A percentile compares a stretch with the other conserved stretches of the same genome.
phyloP scores from a whole-genome alignment of 1,140 invertebrate genomes.

The Pseudomyrmex dendroicus region DNA sequence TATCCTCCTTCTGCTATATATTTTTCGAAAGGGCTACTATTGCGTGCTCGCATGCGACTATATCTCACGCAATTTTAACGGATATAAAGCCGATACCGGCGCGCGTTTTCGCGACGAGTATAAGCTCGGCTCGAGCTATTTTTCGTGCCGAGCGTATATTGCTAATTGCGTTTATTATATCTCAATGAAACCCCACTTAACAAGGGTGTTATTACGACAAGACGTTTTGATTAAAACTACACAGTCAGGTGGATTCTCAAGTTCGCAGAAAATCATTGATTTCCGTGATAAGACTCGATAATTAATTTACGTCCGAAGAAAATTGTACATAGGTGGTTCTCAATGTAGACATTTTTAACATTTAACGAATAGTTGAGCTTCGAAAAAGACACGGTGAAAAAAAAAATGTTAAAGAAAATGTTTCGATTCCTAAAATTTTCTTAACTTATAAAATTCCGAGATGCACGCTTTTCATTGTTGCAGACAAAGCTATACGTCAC shows the following conservation, averaged over 20 bases:
- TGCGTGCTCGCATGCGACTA: conserved; percentile 57
- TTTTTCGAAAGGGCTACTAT: conserved; percentile 32
- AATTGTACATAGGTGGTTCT: not conserved
- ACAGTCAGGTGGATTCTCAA: conserved; percentile 1
- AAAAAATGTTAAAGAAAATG: not conserved
- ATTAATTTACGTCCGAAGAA: conserved; percentile 2
- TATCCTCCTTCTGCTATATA: conserved; percentile 28
- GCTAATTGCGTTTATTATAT: conserved; percentile 54
- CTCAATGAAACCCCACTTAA: conserved; percentile 37
- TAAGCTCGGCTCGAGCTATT: conserved; percentile 38
- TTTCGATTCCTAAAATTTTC: no score
- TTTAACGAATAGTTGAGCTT: not conserved
- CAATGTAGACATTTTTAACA: not conserved
- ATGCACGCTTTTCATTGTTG: no score
- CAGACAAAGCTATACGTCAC: not conserved
- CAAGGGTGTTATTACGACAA: conserved; percentile 37
- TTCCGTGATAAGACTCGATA: conserved; percentile 17
- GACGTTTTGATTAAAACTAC: conserved; percentile 33
- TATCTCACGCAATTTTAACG: conserved; percentile 65
- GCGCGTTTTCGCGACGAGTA: conserved; percentile 30
- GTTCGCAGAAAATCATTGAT: conserved; percentile 28
- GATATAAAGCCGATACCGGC: conserved; percentile 29
- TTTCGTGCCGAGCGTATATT: conserved; percentile 46
- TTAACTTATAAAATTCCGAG: no score
- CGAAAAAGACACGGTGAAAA: not conserved